Base-by-base conservation (phyloP, 2,797 vertebrate genomes). In the Odontamblyopus lacepedii region DNA sequence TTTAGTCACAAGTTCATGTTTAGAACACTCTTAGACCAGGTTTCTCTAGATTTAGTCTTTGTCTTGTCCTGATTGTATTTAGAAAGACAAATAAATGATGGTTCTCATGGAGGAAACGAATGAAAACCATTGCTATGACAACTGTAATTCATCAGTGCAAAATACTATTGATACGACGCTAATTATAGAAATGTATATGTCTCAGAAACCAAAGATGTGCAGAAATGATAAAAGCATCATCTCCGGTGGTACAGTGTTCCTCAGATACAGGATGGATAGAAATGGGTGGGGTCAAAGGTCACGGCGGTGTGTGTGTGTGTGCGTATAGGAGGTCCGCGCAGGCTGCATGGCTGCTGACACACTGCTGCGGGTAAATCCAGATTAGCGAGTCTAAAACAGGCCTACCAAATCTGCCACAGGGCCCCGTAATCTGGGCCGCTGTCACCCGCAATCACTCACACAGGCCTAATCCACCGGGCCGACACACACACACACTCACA, bases 361-460 rank as follows among this genome's bases (percentile, higher is more conserved):
- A 92, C 90, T 92, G 90, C 89, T 87, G 91, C 85, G 71, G 88
- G 84, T 89, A 92, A 95, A 94, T 93, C 93, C 94, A 93, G 94
- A 86, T 95, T 95, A 95, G 92, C 88, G 90, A 78, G 92, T 94
- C 93, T 94, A 95, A 95, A 94, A 94, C 89, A 88, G 92, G 91
- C 87, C 89, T 72, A 84, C 79, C 60, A 92, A 94, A 94, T 93
- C 93, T 93, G 91, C 91, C 87, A 83, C 88, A 91, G 89, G 91
- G 88, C 89, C 91, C 85, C 90, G 94, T 93, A 94, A 93, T 87
- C 92, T 91, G 90, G 87, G 75, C 91, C 76, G 89, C 92, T 94
- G 93, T 93, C 93, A 94, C 91, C 91, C 91, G 90, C 93, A 93
- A 94, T 94, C 91, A 92, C 90, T 93, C 92, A 93, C 90, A 92